A percentile compares a stretch with the other conserved stretches of the same genome.
Conservation (phyloP, 2,888 invertebrate genomes). For the Drosophila crucigera region DNA sequence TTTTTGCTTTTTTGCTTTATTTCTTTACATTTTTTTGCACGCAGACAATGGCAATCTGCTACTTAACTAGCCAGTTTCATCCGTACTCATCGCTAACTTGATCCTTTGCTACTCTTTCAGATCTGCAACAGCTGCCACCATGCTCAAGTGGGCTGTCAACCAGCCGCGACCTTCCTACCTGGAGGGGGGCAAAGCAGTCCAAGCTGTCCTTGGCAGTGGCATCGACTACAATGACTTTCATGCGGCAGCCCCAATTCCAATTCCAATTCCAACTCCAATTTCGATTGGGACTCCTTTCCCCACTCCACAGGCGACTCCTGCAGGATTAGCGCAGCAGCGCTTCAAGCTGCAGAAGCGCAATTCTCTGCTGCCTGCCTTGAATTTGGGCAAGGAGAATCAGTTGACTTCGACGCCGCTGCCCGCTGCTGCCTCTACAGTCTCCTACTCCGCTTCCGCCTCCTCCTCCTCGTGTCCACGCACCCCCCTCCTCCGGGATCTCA, state of each 20-base stretch:
- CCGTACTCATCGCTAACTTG: slow-evolving; percentile 23
- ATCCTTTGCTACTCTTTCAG: slow-evolving; percentile 34
- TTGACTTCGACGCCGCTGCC: slow-evolving; percentile 79
- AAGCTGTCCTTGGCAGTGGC: slow-evolving; percentile 2
- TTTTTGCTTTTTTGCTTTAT: too few relatives aligned
- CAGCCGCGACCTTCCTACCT: slow-evolving; percentile 81
- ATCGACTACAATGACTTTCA: slow-evolving; percentile 27
- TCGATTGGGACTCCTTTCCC: background rate
- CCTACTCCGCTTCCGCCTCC: background rate
- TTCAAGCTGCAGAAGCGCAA: slow-evolving; percentile 43
- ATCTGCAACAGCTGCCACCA: slow-evolving; percentile 58
- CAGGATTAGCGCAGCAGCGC: slow-evolving; percentile 1
- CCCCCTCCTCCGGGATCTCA: slow-evolving; percentile 75
- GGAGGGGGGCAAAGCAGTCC: slow-evolving; percentile 33
- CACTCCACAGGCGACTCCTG: background rate
- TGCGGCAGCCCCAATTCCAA: slow-evolving; percentile 35
- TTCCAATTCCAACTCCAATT: background rate
- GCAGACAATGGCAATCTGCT: slow-evolving; percentile 31
- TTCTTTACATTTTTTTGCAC: background rate
- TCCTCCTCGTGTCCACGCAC: slow-evolving; percentile 11
- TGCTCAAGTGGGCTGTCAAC: slow-evolving; percentile 85
- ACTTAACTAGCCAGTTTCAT: slow-evolving; percentile 56
- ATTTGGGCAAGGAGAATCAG: slow-evolving; percentile 80
- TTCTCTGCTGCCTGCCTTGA: slow-evolving; percentile 44
- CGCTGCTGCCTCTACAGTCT: slow-evolving; percentile 9